These are phyloP conservation scores for Eumacrocentrus americanus DNA, from an alignment of 2,888 invertebrate genomes.

Conservation along the genomic window DNA sequence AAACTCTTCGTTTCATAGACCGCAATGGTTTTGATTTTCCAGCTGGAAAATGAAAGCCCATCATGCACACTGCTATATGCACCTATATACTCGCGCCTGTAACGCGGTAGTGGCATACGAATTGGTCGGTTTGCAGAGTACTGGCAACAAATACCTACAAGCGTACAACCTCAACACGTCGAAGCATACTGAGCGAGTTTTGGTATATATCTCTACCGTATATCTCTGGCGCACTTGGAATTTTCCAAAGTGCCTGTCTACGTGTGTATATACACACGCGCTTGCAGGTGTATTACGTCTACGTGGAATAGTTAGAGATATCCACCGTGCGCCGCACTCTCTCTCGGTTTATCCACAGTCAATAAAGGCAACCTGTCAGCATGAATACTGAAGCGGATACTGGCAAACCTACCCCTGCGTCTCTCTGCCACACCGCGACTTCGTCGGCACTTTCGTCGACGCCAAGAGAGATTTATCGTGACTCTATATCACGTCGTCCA, in stretches of 20 bases:
- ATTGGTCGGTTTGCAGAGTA: no score
- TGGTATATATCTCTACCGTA: no score
- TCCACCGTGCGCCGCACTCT: constrained; percentile 34
- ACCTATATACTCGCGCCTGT: no score
- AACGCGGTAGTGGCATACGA: neutral
- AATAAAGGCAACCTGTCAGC: constrained; percentile 57
- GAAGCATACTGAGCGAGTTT: no score
- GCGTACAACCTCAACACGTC: no score
- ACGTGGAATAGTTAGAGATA: constrained; percentile 21
- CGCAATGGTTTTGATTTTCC: neutral
- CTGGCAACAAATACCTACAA: no score
- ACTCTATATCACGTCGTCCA: constrained; percentile 2
- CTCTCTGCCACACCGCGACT: constrained; percentile 1
- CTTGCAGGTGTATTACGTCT: constrained; percentile 24
- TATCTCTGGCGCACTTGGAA: constrained; percentile 13
- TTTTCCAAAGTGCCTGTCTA: constrained; percentile 28
- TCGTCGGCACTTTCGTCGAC: constrained; percentile 31
- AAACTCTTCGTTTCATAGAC: neutral
- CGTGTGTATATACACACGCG: neutral
- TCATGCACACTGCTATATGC: neutral
- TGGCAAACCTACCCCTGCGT: constrained; percentile 26
- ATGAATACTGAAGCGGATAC: constrained; percentile 53
- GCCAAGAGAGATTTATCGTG: constrained; percentile 40
- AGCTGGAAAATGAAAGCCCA: neutral
- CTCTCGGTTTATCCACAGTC: constrained; percentile 54